phyloP scores from a whole-genome alignment of 2,797 vertebrate genomes.

The Petrocephalus schoutedeni region DNA sequence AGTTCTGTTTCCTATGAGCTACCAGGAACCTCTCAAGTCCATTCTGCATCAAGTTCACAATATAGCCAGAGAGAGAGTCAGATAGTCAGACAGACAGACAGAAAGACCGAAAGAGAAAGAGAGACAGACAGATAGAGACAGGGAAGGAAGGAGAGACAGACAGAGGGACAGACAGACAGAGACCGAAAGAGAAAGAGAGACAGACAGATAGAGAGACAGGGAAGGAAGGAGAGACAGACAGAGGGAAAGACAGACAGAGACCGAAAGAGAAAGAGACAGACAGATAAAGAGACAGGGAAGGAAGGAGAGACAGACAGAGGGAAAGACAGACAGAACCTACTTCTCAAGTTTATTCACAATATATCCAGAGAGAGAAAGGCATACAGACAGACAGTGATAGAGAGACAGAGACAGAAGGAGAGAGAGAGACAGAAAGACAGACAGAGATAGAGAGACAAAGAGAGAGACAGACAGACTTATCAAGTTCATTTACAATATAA shows the following conservation, averaged over 20 bases:
- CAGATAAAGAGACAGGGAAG: background rate
- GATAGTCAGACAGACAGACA: background rate
- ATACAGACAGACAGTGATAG: too few relatives aligned
- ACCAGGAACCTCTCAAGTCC: background rate
- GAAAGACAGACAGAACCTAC: background rate
- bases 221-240: background rate
- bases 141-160: too few relatives aligned
- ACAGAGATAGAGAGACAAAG: too few relatives aligned
- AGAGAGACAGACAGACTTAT: too few relatives aligned
- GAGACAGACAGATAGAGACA: too few relatives aligned
- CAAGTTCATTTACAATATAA: too few relatives aligned
- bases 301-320: too few relatives aligned
- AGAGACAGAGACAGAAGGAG: too few relatives aligned
- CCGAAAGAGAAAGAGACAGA: background rate
- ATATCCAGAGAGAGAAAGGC: background rate
- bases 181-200: background rate
- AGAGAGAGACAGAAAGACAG: background rate
- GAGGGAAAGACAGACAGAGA: background rate
- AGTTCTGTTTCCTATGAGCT: background rate
- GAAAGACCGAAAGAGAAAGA: too few relatives aligned
- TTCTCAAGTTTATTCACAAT: too few relatives aligned
- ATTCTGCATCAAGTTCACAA: background rate
- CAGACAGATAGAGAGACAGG: background rate
- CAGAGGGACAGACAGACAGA: background rate
- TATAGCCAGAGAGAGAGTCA: background rate